Conservation (phyloP, 1,140 invertebrate species). For the Heterodera schachtii region DNA sequence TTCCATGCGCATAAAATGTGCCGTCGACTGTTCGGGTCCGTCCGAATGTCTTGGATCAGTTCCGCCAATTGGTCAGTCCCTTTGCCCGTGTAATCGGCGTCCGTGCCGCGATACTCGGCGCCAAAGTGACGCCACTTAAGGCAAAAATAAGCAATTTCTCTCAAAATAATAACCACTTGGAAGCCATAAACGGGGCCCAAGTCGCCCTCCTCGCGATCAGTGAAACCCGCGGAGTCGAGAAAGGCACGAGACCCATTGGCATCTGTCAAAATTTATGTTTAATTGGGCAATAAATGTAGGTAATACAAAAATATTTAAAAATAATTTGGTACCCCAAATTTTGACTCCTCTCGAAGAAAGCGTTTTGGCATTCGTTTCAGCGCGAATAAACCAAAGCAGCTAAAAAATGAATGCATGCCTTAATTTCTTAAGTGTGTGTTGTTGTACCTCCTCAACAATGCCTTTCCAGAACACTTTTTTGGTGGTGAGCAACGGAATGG, state of each 20-base stretch:
- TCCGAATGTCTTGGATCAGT: slow-evolving; percentile 82
- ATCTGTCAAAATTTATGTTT: not conserved
- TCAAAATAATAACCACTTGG: slow-evolving; percentile 75
- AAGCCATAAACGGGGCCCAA: slow-evolving; percentile 98
- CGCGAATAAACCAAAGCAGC: slow-evolving; percentile 86
- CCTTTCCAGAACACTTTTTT: slow-evolving; percentile 91
- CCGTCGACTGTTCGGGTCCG: slow-evolving; percentile 81
- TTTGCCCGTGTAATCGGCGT: slow-evolving; percentile 77
- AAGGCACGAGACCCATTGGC: slow-evolving; percentile 80
- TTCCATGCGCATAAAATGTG: slow-evolving; percentile 97
- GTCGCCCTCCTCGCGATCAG: slow-evolving; percentile 83
- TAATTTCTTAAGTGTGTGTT: not conserved
- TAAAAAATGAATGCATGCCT: not conserved
- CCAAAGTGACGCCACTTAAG: slow-evolving; percentile 93
- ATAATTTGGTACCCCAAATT: slow-evolving; percentile 78
- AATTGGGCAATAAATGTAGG: not conserved
- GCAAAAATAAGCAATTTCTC: slow-evolving; percentile 5
- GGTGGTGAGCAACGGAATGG: slow-evolving; percentile 90
- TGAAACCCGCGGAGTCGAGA: slow-evolving; percentile 75
- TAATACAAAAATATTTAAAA: not conserved
- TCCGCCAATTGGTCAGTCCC: slow-evolving; percentile 86
- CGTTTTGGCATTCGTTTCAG: slow-evolving; percentile 87
- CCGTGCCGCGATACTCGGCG: slow-evolving; percentile 83
- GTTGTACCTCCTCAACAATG: slow-evolving; percentile 83
- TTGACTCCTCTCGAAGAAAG: slow-evolving; percentile 82